Base-by-base conservation (phyloP, 2,113 vertebrate genomes). In the Panurus biarmicus region DNA sequence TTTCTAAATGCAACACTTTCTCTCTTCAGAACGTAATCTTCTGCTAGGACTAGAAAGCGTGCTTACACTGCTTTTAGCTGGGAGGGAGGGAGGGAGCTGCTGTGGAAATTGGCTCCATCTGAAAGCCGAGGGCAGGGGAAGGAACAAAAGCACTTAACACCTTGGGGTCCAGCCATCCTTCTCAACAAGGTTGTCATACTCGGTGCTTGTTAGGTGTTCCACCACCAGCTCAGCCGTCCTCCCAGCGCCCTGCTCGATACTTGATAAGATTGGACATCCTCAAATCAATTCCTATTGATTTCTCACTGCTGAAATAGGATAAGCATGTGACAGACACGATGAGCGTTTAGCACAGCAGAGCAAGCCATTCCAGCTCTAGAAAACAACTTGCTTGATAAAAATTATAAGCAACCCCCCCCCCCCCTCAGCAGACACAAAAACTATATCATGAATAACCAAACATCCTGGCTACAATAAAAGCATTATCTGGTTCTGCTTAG, bases 231-330 rank as follows among this genome's bases (percentile, higher is more conserved):
- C 96, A 92, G 94, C 87, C 58, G 80, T 94, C 82, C 73, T 94
- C 88, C 76, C 79, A 36, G 91, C 5, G 22, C 95, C 94, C 87
- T 67, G 75, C 89, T 78, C 56, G 3, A 87, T 95, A 50, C 67
- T 91, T 98, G 97, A 97, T 98, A 97, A 96, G 96, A 89, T 86
- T 97, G 96, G 97, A 94, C 92, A 86, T 97, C 97, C 95, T 97
- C 91, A 87, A 96, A 97, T 98, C 97, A 96, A 97, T 97, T 95
- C 88, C 70, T 94, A 97, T 97, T 18, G 97, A 98, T 98, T 97
- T 95, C 65, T 93, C 58, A 48, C 96, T 87, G 90, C 94, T 94
- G 85, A 92, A 95, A 96, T 89, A 94, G 95, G 95, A 96, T 95
- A 93, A 36, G 66, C 71, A 89, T 94, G 94, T 97, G 94, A 85